A percentile compares a stretch with the other conserved stretches of the same genome.
phyloP scores from a whole-genome alignment of 2,888 invertebrate species.

The Ferrisia virgata region DNA sequence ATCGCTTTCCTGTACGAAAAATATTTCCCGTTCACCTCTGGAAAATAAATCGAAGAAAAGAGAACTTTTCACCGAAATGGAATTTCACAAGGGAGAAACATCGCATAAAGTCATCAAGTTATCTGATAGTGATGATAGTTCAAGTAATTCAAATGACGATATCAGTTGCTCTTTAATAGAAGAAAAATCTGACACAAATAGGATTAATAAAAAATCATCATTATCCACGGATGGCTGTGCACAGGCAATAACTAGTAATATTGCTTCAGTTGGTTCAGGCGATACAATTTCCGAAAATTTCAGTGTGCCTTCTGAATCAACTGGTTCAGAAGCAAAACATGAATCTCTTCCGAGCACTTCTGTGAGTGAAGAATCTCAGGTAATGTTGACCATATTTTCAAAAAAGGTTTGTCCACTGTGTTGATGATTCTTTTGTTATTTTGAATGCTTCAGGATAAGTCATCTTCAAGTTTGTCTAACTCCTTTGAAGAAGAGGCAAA shows the following conservation, averaged over 20 bases:
- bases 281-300: neutral
- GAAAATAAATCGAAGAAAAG: neutral
- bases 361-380: neutral
- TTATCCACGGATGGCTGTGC: neutral
- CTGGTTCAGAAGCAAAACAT: neutral
- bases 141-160: neutral
- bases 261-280: no score
- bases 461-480: neutral
- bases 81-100: neutral
- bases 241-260: neutral
- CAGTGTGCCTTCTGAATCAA: neutral
- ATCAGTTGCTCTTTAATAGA: neutral
- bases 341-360: neutral
- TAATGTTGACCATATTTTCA: no score
- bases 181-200: neutral
- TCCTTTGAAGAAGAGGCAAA: neutral
- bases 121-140: neutral
- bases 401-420: neutral
- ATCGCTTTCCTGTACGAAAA: neutral
- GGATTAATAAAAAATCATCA: neutral
- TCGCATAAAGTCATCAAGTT: neutral
- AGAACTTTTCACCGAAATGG: neutral
- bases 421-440: neutral
- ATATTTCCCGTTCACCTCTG: neutral
- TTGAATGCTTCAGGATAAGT: neutral